A percentile compares a stretch with the other conserved stretches of the same genome.
These are phyloP conservation scores for Mustelus asterias DNA, from an alignment of 2,113 vertebrate genomes.

Conservation along the genomic window DNA sequence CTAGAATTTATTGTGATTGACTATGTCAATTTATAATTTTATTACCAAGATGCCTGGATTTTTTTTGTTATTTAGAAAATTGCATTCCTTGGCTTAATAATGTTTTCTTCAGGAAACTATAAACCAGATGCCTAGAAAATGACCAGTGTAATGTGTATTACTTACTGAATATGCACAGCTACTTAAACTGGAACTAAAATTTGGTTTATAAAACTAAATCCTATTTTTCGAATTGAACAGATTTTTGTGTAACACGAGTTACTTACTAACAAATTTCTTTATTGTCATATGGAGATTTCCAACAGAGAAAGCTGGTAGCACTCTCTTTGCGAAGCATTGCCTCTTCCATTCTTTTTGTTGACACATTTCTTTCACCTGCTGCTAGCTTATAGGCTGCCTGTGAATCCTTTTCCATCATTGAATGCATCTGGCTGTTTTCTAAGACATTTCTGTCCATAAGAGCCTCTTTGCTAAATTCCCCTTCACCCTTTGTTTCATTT, in stretches of 20 bases:
- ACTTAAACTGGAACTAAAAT: neutral
- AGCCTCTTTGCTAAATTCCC: neutral
- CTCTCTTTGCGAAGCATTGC: neutral
- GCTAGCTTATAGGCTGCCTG: neutral
- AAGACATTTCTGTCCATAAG: no score
- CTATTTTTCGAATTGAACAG: neutral
- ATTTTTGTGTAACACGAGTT: neutral
- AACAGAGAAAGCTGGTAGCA: neutral
- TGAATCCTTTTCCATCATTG: neutral
- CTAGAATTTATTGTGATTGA: neutral
- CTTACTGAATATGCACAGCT: neutral
- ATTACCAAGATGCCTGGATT: neutral
- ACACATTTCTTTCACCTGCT: neutral
- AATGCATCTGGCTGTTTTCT: neutral
- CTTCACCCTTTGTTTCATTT: neutral
- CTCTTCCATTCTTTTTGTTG: neutral
- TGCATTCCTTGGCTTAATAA: neutral
- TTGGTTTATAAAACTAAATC: neutral
- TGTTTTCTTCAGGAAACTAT: neutral
- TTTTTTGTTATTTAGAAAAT: neutral
- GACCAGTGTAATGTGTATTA: neutral
- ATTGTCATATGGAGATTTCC: slow-evolving; percentile 17
- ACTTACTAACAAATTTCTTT: slow-evolving; percentile 33
- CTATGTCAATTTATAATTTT: neutral
- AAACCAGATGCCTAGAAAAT: neutral